phyloP scores from a whole-genome alignment of 2,113 vertebrate species.

The Apteryx owenii region DNA sequence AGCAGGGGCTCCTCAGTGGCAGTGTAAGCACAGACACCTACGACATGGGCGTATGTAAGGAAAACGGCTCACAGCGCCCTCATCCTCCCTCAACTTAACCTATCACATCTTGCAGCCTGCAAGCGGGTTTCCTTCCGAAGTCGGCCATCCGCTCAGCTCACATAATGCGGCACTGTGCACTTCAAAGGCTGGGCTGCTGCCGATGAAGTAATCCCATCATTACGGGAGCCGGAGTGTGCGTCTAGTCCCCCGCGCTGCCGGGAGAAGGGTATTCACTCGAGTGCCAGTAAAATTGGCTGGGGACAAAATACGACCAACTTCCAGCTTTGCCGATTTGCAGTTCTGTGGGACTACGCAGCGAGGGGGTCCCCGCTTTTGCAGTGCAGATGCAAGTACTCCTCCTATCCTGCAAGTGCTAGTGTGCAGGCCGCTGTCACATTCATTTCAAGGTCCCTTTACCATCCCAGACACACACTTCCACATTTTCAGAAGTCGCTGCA shows the following conservation, averaged over 20 bases:
- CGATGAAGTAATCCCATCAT: not conserved
- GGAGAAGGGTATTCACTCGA: not conserved
- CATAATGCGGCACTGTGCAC: not conserved
- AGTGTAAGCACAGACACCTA: not conserved
- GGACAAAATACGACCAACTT: fast-evolving
- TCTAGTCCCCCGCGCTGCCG: not conserved
- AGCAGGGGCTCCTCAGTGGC: not conserved
- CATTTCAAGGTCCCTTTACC: not conserved
- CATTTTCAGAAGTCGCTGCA: not conserved
- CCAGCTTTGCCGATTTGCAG: fast-evolving
- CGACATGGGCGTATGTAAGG: not conserved
- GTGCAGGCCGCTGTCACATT: fast-evolving
- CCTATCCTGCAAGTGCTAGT: not conserved
- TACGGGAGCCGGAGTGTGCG: not conserved
- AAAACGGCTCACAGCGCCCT: not conserved
- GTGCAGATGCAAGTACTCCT: not conserved
- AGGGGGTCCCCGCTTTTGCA: no score
- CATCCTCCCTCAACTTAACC: not conserved
- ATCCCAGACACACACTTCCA: not conserved
- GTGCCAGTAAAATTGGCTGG: not conserved
- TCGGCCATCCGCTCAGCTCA: not conserved
- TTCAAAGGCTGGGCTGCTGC: conserved; percentile 3
- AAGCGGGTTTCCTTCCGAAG: fast-evolving
- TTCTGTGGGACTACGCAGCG: not conserved
- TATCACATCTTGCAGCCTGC: fast-evolving